Evolutionary conservation across 37 sponge, comb jelly and placozoan species (phyloP).

Genomic region (Diacarnus erythraeanus): DNA sequence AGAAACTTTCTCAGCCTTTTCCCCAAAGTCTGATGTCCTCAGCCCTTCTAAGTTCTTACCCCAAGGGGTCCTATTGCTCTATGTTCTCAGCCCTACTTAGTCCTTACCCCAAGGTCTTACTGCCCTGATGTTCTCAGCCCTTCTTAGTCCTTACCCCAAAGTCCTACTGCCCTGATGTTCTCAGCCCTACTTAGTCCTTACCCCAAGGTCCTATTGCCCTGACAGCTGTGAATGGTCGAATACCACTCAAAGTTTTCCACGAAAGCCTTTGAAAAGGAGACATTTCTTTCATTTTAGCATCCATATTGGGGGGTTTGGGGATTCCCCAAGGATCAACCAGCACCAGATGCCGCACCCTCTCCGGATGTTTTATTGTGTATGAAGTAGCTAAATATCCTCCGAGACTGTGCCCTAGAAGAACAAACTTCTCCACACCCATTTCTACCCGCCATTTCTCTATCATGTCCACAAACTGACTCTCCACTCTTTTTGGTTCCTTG

Average conservation of each 20-base stretch:
- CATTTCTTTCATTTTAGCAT: conserved; percentile 14
- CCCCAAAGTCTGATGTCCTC: too few species aligned
- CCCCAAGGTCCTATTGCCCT: conserved; percentile 84
- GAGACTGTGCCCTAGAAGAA: conserved; percentile 93
- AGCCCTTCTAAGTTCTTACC: too few species aligned
- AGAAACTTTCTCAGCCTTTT: too few species aligned
- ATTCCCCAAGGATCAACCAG: conserved; percentile 97
- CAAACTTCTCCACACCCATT: conserved; percentile 72
- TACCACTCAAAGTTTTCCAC: background rate
- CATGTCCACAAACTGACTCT: conserved; percentile 60
- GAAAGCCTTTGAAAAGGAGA: background rate
- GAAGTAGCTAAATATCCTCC: conserved; percentile 82
- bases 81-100: too few species aligned
- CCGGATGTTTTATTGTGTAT: conserved; percentile 83
- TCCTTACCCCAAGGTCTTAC: too few species aligned
- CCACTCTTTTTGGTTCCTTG: conserved; percentile 55
- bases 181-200: conserved; percentile 26
- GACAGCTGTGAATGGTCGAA: conserved; percentile 69
- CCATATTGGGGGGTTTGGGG: conserved; percentile 8
- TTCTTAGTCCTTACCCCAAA: conserved; percentile 57
- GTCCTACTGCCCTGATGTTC: conserved; percentile 82
- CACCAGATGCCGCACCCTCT: conserved; percentile 74
- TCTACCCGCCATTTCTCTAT: conserved; percentile 84
- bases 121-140: too few species aligned
- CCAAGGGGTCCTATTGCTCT: too few species aligned